phyloP scores from a whole-genome alignment of 2,888 invertebrate genomes.

The Punctoribates punctum region DNA sequence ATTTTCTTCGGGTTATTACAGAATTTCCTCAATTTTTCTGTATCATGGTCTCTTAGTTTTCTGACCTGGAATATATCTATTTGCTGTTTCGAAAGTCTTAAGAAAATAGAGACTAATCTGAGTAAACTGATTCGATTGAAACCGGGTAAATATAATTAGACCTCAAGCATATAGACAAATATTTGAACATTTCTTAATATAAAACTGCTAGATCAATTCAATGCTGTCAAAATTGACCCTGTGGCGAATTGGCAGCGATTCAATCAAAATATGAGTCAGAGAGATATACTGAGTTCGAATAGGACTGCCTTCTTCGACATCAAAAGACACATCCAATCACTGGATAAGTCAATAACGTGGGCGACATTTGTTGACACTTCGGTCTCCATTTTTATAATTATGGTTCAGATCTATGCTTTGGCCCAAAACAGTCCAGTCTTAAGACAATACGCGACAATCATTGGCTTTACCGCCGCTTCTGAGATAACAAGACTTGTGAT shows the following conservation, averaged over 20 bases:
- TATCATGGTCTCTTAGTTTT: not conserved
- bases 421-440: not conserved
- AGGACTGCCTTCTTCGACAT: not conserved
- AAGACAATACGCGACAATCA: not conserved
- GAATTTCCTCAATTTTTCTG: not conserved
- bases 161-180: too few species aligned
- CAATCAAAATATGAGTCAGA: not conserved
- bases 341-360: not conserved
- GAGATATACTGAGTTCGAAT: not conserved
- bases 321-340: not conserved
- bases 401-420: slow-evolving; percentile 6
- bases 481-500: not conserved
- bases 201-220: too few species aligned
- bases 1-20: not conserved
- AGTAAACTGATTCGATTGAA: not conserved
- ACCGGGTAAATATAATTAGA: not conserved
- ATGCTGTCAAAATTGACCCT: too few species aligned
- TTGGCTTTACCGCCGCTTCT: not conserved
- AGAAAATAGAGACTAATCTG: not conserved
- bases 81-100: not conserved
- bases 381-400: not conserved
- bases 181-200: too few species aligned
- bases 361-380: not conserved
- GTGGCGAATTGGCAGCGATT: too few species aligned
- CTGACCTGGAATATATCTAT: slow-evolving; percentile 17